A percentile compares a stretch with the other conserved stretches of the same genome.
These are phyloP conservation scores for Paramormyrops hopkinsi DNA, from an alignment of 2,797 vertebrate genomes.

Conservation along the genomic window DNA sequence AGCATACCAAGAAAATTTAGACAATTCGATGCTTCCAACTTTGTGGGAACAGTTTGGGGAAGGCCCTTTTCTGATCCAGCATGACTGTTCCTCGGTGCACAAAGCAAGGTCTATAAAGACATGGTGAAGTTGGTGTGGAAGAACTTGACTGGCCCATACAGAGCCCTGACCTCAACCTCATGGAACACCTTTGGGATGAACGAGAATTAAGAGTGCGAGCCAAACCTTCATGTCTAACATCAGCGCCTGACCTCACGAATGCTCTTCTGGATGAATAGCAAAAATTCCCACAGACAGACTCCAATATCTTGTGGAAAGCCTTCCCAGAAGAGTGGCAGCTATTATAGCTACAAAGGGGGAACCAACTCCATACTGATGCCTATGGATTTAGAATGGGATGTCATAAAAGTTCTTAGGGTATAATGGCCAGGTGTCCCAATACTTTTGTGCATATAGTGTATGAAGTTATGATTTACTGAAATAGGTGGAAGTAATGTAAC, in stretches of 20 bases:
- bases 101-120: not conserved
- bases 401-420: not conserved
- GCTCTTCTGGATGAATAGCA: not conserved
- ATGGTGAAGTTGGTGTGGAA: not conserved
- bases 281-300: not conserved
- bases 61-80: not conserved
- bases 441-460: not conserved
- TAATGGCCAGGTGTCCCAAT: not conserved
- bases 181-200: not conserved
- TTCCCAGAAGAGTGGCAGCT: not conserved
- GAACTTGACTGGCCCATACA: not conserved
- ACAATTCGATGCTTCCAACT: not conserved
- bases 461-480: not conserved
- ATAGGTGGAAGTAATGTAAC: not conserved
- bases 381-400: not conserved
- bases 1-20: not conserved
- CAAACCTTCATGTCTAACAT: not conserved
- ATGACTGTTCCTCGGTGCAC: not conserved
- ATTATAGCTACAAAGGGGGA: not conserved
- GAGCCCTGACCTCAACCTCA: not conserved
- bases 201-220: not conserved
- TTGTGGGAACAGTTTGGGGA: not conserved
- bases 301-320: not conserved
- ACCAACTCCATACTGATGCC: not conserved
- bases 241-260: not conserved